phyloP scores from a whole-genome alignment of 2,797 vertebrate genomes.

The Coranthus polyacanthus region DNA sequence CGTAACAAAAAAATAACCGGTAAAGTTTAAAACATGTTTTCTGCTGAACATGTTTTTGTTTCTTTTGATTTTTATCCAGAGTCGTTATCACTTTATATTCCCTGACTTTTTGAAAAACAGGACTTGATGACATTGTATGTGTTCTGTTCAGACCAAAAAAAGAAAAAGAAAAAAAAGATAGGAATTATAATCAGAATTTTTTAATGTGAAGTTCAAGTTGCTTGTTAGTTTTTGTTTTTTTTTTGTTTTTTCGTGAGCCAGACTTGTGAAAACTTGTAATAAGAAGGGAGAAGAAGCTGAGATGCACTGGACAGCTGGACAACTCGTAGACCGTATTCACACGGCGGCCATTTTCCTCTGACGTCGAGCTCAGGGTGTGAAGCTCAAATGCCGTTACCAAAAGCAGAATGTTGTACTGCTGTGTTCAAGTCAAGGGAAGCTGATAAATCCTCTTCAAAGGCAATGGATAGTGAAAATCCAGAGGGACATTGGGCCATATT shows the following conservation, averaged over 20 bases:
- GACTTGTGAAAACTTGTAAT: slow-evolving; percentile 82
- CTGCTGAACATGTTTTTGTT: slow-evolving; percentile 65
- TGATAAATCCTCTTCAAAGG: no score
- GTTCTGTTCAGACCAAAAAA: slow-evolving; percentile 96
- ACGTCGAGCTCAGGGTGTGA: no score
- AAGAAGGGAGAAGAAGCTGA: slow-evolving; percentile 79
- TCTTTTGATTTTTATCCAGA: slow-evolving; percentile 76
- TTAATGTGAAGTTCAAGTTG: slow-evolving; percentile 85
- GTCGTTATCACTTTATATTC: slow-evolving; percentile 86
- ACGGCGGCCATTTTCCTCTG: no score
- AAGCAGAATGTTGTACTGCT: no score
- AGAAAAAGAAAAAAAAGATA: slow-evolving; percentile 77
- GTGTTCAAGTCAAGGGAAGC: no score
- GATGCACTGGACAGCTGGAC: slow-evolving; percentile 80
- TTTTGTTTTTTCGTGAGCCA: slow-evolving; percentile 66
- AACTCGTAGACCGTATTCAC: slow-evolving; percentile 31
- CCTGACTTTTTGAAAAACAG: slow-evolving; percentile 78
- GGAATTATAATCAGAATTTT: slow-evolving; percentile 83
- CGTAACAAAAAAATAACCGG: slow-evolving; percentile 56
- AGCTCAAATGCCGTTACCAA: no score
- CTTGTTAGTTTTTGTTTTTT: slow-evolving; percentile 70
- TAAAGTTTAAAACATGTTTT: slow-evolving; percentile 73
- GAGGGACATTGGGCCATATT: no score
- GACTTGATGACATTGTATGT: slow-evolving; percentile 82
- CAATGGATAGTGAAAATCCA: no score